Evolutionary conservation across 2,888 invertebrate genomes (phyloP).

Genomic region (Eupithecia vulgata): DNA sequence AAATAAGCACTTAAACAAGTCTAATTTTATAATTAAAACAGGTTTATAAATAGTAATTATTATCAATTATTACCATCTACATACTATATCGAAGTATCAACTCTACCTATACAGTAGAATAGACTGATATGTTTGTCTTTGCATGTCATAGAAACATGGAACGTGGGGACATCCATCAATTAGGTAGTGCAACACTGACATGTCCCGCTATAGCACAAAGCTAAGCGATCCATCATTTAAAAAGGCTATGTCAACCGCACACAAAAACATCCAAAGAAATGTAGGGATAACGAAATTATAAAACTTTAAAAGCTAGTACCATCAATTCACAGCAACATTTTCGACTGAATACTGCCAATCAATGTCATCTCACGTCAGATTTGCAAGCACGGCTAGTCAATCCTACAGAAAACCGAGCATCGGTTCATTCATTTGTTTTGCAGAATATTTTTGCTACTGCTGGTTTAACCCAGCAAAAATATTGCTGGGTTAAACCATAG

Average conservation of each 20-base stretch:
- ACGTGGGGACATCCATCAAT: constrained; percentile 39
- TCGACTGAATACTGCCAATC: constrained; percentile 19
- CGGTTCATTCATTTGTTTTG: constrained; percentile 4
- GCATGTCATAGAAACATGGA: constrained; percentile 27
- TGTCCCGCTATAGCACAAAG: constrained; percentile 24
- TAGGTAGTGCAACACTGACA: constrained; percentile 34
- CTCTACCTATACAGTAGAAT: not conserved
- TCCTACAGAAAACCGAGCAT: constrained; percentile 3
- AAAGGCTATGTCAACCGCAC: constrained; percentile 22
- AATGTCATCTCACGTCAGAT: constrained; percentile 20
- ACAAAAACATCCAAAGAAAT: constrained; percentile 1
- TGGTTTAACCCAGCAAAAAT: not conserved
- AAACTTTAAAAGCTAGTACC: constrained; percentile 11
- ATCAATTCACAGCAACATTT: constrained; percentile 13
- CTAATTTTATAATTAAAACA: too few relatives aligned
- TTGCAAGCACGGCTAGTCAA: constrained; percentile 14
- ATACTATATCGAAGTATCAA: not conserved
- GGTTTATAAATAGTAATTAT: too few relatives aligned
- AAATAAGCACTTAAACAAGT: too few relatives aligned
- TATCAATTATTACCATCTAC: too few relatives aligned
- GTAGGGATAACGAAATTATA: not conserved
- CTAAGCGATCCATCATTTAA: constrained; percentile 37
- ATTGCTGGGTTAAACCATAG: not conserved
- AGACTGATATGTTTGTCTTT: not conserved
- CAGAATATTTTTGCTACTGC: constrained; percentile 1